Evolutionary conservation across 2,888 invertebrate species (phyloP), one percentile per base, ranked within the genome.

Genomic region (Eristalis tenax): DNA sequence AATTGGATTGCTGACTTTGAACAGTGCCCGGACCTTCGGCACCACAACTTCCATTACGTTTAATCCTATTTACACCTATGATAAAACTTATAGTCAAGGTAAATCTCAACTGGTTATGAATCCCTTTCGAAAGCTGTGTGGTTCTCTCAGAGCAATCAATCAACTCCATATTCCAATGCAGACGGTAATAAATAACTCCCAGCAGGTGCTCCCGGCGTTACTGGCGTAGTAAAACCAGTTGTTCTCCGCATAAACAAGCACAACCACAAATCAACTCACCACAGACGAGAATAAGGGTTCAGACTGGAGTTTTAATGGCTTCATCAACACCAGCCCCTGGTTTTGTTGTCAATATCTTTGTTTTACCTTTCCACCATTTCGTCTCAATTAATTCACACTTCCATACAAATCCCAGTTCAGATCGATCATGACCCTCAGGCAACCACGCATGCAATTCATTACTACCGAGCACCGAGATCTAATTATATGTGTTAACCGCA

Each of bases 401-500:
- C 18, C 5, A 50, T 50, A 18, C 18, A 50, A n/a, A 18, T 50
- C n/a, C 6, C n/a, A n/a, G 3, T n/a, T 50, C 59, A 13, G 11
- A 59, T 18, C 50, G 50, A 18, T 50, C 8, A 59, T 59, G 26
- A 18, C 26, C 59, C 59, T 23, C 8, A 26, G 18, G 23, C 59
- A 18, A 26, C 26, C 59, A 59, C 59, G 15, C 22, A 22, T 59
- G 6, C 23, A 40, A 68, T 75, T 32, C 13, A 63, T 63, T 69
- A 43, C 40, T 26, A 18, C 56, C 38, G 22, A 28, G 59, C 11
- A 68, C 28, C 57, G 15, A 15, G 50, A 50, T 64, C 35, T 23
- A 35, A 56, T 74, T 43, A 74, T 74, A 35, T 11, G 50, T 65
- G 63, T 69, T 38, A 64, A 78, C 69, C 77, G 32, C 71, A 43